Evolutionary conservation across 2,888 invertebrate species (phyloP), one percentile per base, ranked within the genome.

Genomic region (Athrips mouffetella): DNA sequence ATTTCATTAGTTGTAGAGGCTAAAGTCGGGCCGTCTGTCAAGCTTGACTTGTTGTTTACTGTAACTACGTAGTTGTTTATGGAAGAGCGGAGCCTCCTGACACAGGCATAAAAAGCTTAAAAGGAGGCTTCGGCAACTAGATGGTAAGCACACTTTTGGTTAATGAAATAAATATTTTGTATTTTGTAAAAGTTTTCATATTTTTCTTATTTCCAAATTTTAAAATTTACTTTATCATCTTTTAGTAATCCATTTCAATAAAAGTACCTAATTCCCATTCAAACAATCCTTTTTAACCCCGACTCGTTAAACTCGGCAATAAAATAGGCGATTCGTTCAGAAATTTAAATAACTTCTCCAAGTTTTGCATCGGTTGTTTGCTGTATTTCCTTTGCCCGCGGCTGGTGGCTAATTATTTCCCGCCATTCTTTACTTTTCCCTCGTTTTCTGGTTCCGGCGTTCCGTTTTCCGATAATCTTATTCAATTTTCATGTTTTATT

Each of bases 381-480:
- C 62, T 58, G 54, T 64, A 7, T 62, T 76, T 77, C 78, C 76
- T 70, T 68, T 35, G 80, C 81, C 79, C 45, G 62, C 59, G 71
- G 83, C 66, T 55, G 58, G 53, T 63, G 67, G 79, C 81, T 84
- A 84, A 85, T 85, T 85, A 85, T 82, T 83, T 82, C 83, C 83
- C 80, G 81, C 80, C 68, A 72, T 80, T 80, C 76, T 77, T 75
- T 23, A 31, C 31, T 8, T 15, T 11, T 20, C 5, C 1, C 44
- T n/a, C 6, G 7, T 15, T 15, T 15, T 15, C 11, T 4, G 13
- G 18, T 37, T 37, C 21, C 21, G 18, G 18, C 20, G 7, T 27
- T 27, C 3, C 2, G 27, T 4, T 2, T 10, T 8, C 7, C n/a
- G 7, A 10, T 27, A 2, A n/a, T 20, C 10, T 18, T n/a, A 20